A percentile compares a stretch with the other conserved stretches of the same genome.
Evolutionary conservation across 2,888 invertebrate genomes (phyloP).

Genomic region (Chydorus sphaericus): DNA sequence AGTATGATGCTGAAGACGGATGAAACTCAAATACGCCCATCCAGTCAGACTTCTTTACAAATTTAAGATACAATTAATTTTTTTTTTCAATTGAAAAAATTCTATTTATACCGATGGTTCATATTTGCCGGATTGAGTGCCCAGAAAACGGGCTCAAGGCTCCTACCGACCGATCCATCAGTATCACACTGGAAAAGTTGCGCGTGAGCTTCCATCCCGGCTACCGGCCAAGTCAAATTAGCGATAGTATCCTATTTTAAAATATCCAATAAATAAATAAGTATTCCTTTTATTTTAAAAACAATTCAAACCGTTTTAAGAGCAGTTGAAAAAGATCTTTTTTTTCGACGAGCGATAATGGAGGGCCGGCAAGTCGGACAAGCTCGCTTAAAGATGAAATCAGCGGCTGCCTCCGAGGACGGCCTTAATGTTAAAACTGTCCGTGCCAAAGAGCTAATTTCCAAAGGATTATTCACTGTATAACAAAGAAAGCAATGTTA

Average conservation of each 20-base stretch:
- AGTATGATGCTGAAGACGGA: constrained; percentile 5
- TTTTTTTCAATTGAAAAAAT: not conserved
- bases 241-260: not conserved
- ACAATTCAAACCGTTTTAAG: not conserved
- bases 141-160: not conserved
- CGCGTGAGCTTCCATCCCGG: not conserved
- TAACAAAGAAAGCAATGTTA: not conserved
- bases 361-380: not conserved
- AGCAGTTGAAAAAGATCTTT: too few relatives aligned
- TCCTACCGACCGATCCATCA: not conserved
- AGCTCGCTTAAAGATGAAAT: not conserved
- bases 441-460: constrained; percentile 2
- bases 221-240: not conserved
- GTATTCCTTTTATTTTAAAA: not conserved
- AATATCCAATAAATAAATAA: not conserved
- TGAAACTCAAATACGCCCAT: constrained; percentile 9
- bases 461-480: not conserved
- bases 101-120: not conserved
- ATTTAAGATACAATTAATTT: not conserved
- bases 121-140: constrained; percentile 1
- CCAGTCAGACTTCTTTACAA: not conserved
- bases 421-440: not conserved
- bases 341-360: not conserved
- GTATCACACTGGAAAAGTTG: not conserved
- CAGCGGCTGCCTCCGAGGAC: not conserved